Percentiles rank a stretch among this genome's conserved stretches.
These are phyloP conservation scores for Ochotona curzoniae DNA, from an alignment of 2,113 vertebrate species.

Conservation along the genomic window DNA sequence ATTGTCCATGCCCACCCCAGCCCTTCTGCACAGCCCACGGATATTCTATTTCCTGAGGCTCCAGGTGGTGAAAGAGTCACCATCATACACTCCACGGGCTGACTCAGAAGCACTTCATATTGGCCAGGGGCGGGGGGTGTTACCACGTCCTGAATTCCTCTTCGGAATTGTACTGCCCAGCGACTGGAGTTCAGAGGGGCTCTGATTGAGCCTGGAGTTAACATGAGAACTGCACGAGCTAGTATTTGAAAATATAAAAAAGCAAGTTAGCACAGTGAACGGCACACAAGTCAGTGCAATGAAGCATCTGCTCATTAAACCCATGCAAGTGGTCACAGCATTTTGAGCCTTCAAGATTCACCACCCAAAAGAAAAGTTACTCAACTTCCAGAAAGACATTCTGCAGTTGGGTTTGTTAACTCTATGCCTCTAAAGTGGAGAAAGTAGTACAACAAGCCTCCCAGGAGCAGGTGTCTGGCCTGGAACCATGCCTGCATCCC, in stretches of 20 bases:
- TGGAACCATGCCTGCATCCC: too few relatives aligned
- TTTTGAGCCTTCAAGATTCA: conserved; percentile 4
- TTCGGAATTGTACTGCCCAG: conserved; percentile 5
- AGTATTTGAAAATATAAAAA: conserved; percentile 1
- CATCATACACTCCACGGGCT: neutral
- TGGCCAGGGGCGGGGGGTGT: neutral
- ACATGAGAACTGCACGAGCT: neutral
- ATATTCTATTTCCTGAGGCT: conserved; percentile 16
- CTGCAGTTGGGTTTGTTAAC: conserved; percentile 24
- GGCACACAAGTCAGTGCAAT: neutral
- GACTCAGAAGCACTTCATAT: conserved; percentile 56
- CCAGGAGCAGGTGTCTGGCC: too few relatives aligned
- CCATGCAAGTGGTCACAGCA: neutral
- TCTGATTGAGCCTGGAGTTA: neutral
- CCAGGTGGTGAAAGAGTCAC: conserved; percentile 11
- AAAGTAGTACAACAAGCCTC: neutral
- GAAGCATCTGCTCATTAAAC: conserved; percentile 29
- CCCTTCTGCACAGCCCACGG: neutral
- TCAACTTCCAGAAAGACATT: conserved; percentile 22
- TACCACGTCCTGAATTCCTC: neutral
- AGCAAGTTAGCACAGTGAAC: neutral
- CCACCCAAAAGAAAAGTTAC: neutral
- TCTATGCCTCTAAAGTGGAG: neutral
- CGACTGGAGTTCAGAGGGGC: neutral
- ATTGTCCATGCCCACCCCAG: neutral